Percentiles rank a stretch among this genome's conserved stretches.
phyloP scores from a whole-genome alignment of 2,797 vertebrate species.

The Brotula barbata region DNA sequence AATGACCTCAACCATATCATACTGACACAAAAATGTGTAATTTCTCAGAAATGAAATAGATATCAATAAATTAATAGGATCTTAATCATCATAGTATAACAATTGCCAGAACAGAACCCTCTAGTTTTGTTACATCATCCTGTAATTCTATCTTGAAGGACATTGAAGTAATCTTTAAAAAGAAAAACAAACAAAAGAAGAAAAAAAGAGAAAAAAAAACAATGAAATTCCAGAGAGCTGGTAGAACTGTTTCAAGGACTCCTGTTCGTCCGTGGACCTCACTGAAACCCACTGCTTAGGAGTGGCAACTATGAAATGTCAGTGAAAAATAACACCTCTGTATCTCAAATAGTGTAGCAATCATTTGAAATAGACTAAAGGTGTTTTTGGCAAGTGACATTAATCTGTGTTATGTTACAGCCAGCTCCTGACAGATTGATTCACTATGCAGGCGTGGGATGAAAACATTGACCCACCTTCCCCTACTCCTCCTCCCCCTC shows the following conservation, averaged over 20 bases:
- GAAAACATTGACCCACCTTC: not conserved
- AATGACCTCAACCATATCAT: no score
- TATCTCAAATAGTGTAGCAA: not conserved
- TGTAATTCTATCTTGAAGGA: no score
- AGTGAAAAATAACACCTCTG: constrained; percentile 2
- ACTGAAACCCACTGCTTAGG: not conserved
- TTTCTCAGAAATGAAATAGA: no score
- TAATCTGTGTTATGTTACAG: constrained; percentile 3
- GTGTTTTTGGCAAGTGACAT: constrained; percentile 7
- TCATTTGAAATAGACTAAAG: not conserved
- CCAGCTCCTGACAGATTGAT: constrained; percentile 4
- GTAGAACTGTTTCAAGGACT: not conserved
- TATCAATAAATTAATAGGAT: no score
- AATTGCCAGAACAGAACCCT: no score
- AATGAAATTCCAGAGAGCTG: no score
- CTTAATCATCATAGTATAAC: no score
- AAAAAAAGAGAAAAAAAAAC: no score
- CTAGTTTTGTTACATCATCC: no score
- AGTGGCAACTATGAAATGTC: not conserved
- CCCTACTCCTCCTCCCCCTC: not conserved
- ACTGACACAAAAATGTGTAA: no score
- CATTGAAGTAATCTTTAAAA: no score
- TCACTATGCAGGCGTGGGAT: constrained; percentile 17
- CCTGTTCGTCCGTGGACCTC: not conserved
- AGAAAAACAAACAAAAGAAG: no score